Percentiles rank a stretch among this genome's conserved stretches.
phyloP scores from a whole-genome alignment of 2,797 vertebrate genomes.

The Rhincodon typus region DNA sequence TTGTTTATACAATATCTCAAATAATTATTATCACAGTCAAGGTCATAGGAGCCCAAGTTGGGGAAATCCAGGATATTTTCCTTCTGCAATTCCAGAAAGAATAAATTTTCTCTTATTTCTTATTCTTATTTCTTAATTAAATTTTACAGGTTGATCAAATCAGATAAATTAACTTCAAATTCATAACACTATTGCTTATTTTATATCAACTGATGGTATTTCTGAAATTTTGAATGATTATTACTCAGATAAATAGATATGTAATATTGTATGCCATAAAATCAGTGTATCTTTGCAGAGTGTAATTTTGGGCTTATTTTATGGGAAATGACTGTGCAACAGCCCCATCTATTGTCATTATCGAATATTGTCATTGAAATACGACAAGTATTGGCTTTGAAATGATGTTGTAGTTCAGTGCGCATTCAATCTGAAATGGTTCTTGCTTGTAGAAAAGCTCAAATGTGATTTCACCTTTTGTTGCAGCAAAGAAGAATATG shows the following conservation, averaged over 20 bases:
- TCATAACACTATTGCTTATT: not conserved
- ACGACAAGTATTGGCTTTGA: not conserved
- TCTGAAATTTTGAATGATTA: not conserved
- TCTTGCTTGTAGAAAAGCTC: not conserved
- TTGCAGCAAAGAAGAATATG: not conserved
- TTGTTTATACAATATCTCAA: not conserved
- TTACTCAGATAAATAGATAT: not conserved
- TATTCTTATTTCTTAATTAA: not conserved
- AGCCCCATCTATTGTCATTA: constrained; percentile 12
- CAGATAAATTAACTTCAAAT: not conserved
- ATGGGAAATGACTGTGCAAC: not conserved
- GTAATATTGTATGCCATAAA: not conserved
- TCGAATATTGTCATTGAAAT: not conserved
- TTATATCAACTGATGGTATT: not conserved
- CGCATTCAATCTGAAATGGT: not conserved
- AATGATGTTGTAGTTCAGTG: not conserved
- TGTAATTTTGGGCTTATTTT: not conserved
- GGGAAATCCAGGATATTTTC: not conserved
- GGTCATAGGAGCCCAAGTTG: not conserved
- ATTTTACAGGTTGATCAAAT: too few relatives aligned
- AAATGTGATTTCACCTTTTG: not conserved
- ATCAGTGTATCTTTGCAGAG: not conserved
- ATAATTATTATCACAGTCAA: not conserved
- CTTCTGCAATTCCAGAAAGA: not conserved
- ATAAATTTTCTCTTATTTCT: not conserved